Conservation (phyloP, 2,797 vertebrate genomes). For the Pseudocheirus occidentalis region DNA sequence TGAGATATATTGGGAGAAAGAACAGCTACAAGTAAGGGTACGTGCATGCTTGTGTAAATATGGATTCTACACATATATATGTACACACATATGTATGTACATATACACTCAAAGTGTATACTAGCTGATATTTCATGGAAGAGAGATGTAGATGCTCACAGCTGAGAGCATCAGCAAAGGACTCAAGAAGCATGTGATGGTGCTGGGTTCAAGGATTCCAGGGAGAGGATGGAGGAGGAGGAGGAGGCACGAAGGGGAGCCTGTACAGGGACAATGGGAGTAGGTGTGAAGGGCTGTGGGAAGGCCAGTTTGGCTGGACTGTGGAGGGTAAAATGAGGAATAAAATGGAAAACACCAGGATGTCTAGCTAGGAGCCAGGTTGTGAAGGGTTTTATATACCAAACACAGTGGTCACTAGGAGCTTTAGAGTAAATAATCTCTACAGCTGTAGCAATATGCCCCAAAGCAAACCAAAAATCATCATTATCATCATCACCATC, state of each 20-base stretch:
- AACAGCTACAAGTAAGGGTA: neutral
- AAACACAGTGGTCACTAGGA: neutral
- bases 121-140: neutral
- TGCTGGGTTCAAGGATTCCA: neutral
- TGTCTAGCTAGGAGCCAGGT: neutral
- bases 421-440: neutral
- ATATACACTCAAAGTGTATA: neutral
- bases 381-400: neutral
- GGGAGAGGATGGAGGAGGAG: neutral
- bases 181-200: neutral
- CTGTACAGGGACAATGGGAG: too few species aligned
- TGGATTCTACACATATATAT: neutral
- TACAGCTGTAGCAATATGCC: neutral
- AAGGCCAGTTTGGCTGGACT: neutral
- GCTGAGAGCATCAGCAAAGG: neutral
- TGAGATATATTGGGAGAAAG: neutral
- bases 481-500: too few species aligned
- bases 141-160: neutral
- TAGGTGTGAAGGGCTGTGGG: accelerated
- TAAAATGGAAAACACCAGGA: neutral
- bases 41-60: neutral
- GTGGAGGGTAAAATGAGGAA: neutral
- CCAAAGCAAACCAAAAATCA: neutral
- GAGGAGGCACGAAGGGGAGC: neutral
- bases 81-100: neutral